A percentile compares a stretch with the other conserved stretches of the same genome.
These are phyloP conservation scores for Edolisoma coerulescens DNA, from an alignment of 2,113 vertebrate species.

Conservation along the genomic window DNA sequence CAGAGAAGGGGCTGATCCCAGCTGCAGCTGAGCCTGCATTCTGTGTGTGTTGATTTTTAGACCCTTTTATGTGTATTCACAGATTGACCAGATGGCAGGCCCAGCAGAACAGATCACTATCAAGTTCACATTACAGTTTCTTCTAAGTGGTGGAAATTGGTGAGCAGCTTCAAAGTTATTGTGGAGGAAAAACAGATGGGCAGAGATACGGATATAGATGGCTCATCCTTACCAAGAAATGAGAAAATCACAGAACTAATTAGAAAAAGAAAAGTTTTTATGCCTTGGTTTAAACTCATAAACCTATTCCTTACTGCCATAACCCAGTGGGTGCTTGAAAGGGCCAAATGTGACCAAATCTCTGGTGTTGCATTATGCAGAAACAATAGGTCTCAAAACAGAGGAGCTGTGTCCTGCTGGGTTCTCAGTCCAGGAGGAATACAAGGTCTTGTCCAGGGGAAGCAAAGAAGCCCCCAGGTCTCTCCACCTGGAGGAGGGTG, in stretches of 20 bases:
- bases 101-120: slow-evolving; percentile 30
- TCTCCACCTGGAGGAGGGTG: not conserved
- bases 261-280: not conserved
- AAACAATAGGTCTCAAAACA: not conserved
- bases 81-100: slow-evolving; percentile 15
- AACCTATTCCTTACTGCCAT: not conserved
- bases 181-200: slow-evolving; percentile 10
- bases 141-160: slow-evolving; percentile 22
- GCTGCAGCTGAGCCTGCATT: not conserved
- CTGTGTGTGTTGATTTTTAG: not conserved
- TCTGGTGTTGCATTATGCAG: not conserved
- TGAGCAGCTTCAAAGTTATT: slow-evolving; percentile 2
- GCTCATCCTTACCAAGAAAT: not conserved
- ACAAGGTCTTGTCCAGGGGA: not conserved
- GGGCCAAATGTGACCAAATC: not conserved
- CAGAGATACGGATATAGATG: not conserved
- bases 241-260: not conserved
- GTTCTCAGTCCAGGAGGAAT: not conserved
- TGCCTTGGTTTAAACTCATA: not conserved
- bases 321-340: not conserved
- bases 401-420: not conserved
- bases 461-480: not conserved
- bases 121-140: slow-evolving; percentile 12
- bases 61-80: not conserved
- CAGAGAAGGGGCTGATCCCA: not conserved